Base-by-base conservation (phyloP, 2,888 invertebrate species). In the Venusia cambrica region DNA sequence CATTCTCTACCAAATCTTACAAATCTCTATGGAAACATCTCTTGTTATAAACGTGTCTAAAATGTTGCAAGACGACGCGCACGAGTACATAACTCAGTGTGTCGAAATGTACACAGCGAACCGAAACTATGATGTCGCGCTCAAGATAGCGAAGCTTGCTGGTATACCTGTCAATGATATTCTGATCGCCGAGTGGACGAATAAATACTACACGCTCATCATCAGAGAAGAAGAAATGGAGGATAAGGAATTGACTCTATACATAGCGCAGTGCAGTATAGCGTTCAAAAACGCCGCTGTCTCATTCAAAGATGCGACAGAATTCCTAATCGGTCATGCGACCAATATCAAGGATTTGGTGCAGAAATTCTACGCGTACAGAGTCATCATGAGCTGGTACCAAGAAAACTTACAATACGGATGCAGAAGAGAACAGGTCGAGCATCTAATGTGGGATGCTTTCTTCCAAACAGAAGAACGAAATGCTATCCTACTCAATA, bases 241-340 rank as follows among this genome's bases (percentile, higher is more conserved):
- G 22, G 70, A 80, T 9, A 83, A 73, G 48, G 70, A 78, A 4
- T 62, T 81, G 15, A 77, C 80, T 0, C 61, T 76, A 0, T 90
- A 90, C 55, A 89, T 92, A 73, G 79, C 85, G 0, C 77, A 88
- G 22, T 92, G 92, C 49, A 90, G 92, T 41, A 69, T 78, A 25
- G 90, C 90, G 27, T 92, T 93, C 45, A 81, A 85, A 48, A 75
- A 87, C 14, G 88, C 91, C 29, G 74, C 90, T 0, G 89, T 94
- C 0, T 74, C 89, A 0, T 90, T 92, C 6, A 88, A 89, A 40
- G 84, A 89, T 7, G 89, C 92, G 1, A 90, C 92, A 0, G 71
- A 90, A 44, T 94, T 93, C 62, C 89, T 92, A 18, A 73, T 90
- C 1, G 78, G 88, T 31, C 83, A 89, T 40, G 88, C 89, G 0